Percentiles rank a stretch among this genome's conserved stretches.
These are phyloP conservation scores for Sthenelais limicola DNA, from an alignment of 2,888 invertebrate species.

Conservation along the genomic window DNA sequence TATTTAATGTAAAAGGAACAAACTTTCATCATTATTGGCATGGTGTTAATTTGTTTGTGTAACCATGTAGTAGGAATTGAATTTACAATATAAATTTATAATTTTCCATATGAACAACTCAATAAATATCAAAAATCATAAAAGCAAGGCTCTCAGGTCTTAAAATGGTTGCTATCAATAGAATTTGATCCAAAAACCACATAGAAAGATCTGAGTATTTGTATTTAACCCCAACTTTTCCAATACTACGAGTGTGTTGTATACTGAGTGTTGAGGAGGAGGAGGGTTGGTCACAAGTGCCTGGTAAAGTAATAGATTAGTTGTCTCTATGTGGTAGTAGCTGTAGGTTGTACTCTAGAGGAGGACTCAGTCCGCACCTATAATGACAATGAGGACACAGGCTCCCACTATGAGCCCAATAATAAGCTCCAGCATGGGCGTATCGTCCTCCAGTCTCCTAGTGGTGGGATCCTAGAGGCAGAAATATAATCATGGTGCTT, in stretches of 20 bases:
- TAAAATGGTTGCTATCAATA: no score
- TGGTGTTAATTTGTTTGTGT: not conserved
- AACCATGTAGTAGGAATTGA: not conserved
- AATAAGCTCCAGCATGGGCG: conserved; percentile 11
- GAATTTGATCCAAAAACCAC: no score
- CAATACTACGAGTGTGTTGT: no score
- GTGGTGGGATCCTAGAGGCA: conserved; percentile 19
- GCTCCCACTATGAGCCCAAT: conserved; percentile 38
- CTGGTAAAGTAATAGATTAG: no score
- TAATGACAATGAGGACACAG: conserved; percentile 32
- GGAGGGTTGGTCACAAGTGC: no score
- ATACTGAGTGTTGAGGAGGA: no score
- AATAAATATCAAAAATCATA: no score
- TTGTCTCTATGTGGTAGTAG: no score
- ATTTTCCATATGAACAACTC: conserved; percentile 1
- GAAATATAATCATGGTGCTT: no score
- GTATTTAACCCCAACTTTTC: no score
- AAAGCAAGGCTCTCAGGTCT: no score
- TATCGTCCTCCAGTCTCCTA: conserved; percentile 14
- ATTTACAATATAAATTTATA: not conserved
- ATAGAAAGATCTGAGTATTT: no score
- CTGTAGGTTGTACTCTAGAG: not conserved
- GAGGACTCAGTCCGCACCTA: conserved; percentile 33
- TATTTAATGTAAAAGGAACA: not conserved
- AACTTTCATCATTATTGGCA: not conserved